Evolutionary conservation across 2,888 invertebrate species (phyloP).

Genomic region (Diplazon laetatorius): DNA sequence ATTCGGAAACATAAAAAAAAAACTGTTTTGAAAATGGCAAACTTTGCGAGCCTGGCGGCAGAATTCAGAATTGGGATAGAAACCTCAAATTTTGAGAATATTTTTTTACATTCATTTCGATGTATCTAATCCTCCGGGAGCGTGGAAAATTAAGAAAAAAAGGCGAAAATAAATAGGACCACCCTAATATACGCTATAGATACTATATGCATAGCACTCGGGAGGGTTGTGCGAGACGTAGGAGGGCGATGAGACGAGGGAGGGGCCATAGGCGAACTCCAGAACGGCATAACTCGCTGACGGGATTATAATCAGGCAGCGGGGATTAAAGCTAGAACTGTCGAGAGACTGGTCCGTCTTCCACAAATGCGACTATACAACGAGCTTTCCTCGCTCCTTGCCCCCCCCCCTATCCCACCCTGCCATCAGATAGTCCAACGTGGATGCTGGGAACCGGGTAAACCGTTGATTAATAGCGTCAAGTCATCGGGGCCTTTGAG

Average conservation of each 20-base stretch:
- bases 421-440: conserved; percentile 21
- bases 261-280: conserved; percentile 56
- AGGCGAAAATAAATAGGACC: too few species aligned
- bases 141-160: too few species aligned
- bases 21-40: too few species aligned
- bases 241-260: conserved; percentile 23
- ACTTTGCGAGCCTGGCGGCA: too few species aligned
- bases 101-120: too few species aligned
- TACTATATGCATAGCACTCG: conserved; percentile 12
- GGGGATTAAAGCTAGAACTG: conserved; percentile 77
- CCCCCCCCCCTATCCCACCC: not conserved
- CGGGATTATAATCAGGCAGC: conserved; percentile 81
- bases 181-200: too few species aligned
- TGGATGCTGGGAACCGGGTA: conserved; percentile 33
- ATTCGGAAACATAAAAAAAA: too few species aligned
- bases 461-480: conserved; percentile 75
- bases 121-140: too few species aligned
- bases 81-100: too few species aligned
- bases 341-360: conserved; percentile 35
- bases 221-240: conserved; percentile 31
- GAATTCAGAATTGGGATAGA: too few species aligned
- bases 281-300: conserved; percentile 80
- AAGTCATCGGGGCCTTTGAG: conserved; percentile 76
- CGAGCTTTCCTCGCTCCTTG: conserved; percentile 14
- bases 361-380: conserved; percentile 19